phyloP scores from a whole-genome alignment of 2,888 invertebrate species.

The Acronicta aceris region DNA sequence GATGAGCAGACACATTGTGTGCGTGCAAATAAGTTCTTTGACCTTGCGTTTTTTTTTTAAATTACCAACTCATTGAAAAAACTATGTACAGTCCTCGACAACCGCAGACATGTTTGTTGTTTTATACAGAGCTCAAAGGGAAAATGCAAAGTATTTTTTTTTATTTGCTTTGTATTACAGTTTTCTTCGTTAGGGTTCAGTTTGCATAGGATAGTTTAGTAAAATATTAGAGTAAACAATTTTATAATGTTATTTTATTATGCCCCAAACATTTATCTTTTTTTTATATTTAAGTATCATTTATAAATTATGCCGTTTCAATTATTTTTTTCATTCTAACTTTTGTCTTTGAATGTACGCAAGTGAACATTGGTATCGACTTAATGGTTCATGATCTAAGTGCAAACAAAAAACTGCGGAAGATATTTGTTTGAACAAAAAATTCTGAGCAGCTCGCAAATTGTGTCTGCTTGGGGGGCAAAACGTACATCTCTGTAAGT shows the following conservation, averaged over 20 bases:
- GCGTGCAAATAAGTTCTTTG: slow-evolving; percentile 55
- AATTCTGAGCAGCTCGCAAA: slow-evolving; percentile 53
- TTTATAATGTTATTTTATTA: too few relatives aligned
- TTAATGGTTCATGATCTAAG: slow-evolving; percentile 40
- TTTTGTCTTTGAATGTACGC: slow-evolving; percentile 19
- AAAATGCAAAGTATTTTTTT: neutral
- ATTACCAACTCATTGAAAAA: slow-evolving; percentile 30
- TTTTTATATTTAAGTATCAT: neutral
- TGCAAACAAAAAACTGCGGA: slow-evolving; percentile 48
- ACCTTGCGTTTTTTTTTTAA: slow-evolving; percentile 49
- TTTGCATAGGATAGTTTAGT: too few relatives aligned
- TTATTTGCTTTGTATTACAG: too few relatives aligned
- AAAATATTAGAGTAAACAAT: too few relatives aligned
- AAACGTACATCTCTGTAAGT: slow-evolving; percentile 11
- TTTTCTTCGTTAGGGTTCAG: too few relatives aligned
- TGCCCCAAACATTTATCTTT: too few relatives aligned
- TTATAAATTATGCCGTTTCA: neutral
- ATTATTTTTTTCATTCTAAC: neutral
- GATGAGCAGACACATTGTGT: slow-evolving; percentile 23
- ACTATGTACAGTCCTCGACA: slow-evolving; percentile 19
- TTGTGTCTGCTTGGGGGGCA: slow-evolving; percentile 37
- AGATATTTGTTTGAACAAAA: slow-evolving; percentile 60
- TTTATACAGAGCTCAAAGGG: neutral
- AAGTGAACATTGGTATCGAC: slow-evolving; percentile 31
- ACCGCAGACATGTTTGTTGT: neutral